Evolutionary conservation across 1,140 invertebrate genomes (phyloP).

Genomic region (Aphaenogaster ashmeadi): DNA sequence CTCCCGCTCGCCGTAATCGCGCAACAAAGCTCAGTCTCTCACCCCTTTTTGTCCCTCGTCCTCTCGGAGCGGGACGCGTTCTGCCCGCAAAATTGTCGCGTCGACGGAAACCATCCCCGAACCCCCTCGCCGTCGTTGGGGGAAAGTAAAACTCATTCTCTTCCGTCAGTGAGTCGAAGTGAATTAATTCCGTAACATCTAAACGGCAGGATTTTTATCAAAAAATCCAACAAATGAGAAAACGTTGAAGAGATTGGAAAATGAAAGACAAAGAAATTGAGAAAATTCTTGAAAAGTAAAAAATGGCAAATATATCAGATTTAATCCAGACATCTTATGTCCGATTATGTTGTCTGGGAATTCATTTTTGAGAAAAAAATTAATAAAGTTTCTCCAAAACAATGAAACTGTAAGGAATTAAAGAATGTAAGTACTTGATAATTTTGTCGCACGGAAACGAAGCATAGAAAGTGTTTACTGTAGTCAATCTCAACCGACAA

Average conservation of each 20-base stretch:
- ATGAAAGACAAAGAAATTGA: neutral
- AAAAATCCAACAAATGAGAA: slow-evolving; percentile 2
- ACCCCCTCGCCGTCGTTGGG: slow-evolving; percentile 6
- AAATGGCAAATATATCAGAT: neutral
- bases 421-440: neutral
- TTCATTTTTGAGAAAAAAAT: neutral
- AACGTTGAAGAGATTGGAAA: neutral
- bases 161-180: slow-evolving; percentile 16
- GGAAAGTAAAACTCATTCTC: slow-evolving; percentile 36
- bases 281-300: neutral
- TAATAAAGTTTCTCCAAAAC: neutral
- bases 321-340: neutral
- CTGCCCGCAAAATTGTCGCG: slow-evolving; percentile 53
- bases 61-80: slow-evolving; percentile 10
- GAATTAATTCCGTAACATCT: slow-evolving; percentile 25
- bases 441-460: neutral
- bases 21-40: slow-evolving; percentile 77
- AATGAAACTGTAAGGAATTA: neutral
- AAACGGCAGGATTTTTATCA: slow-evolving; percentile 13
- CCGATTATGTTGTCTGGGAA: too few relatives aligned
- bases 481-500: slow-evolving; percentile 22
- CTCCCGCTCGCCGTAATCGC: slow-evolving; percentile 74
- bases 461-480: slow-evolving; percentile 13
- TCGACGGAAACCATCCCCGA: slow-evolving; percentile 33
- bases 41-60: slow-evolving; percentile 36